Evolutionary conservation across 30 jellyfish, hydroid and myxozoan genomes (phyloP).

Genomic region (Hydractinia symbiolongicarpus): DNA sequence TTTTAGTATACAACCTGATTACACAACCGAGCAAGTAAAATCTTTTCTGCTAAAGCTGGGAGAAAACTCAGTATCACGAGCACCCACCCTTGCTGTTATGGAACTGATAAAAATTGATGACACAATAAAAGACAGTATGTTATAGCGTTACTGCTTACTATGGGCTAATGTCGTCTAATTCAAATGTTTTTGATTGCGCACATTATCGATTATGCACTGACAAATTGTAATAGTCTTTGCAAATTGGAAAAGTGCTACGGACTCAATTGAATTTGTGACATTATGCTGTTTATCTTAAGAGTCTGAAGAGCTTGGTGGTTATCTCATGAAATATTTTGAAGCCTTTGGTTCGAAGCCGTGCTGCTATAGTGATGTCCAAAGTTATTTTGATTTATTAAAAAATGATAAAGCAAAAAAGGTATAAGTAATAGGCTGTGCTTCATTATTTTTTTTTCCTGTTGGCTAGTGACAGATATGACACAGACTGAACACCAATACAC

Average conservation of each 20-base stretch:
- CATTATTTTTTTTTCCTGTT: neutral
- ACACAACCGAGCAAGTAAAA: constrained; percentile 11
- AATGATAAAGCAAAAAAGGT: constrained; percentile 49
- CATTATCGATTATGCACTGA: neutral
- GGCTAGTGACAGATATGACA: too few relatives aligned
- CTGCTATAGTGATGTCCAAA: constrained; percentile 64
- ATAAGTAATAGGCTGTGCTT: neutral
- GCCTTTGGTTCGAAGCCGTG: constrained; percentile 81
- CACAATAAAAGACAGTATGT: constrained; percentile 23
- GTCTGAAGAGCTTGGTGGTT: constrained; percentile 29
- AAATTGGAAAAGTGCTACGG: neutral
- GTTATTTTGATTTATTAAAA: constrained; percentile 39
- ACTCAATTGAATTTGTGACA: constrained; percentile 15
- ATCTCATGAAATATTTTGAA: constrained; percentile 42
- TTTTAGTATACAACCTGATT: constrained; percentile 32
- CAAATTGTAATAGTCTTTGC: neutral
- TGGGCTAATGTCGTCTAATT: too few relatives aligned
- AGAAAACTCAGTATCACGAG: constrained; percentile 31
- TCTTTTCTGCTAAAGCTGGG: constrained; percentile 33
- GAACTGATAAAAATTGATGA: constrained; percentile 36
- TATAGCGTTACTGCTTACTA: neutral
- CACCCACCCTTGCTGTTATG: constrained; percentile 63
- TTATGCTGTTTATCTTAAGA: neutral
- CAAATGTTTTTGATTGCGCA: too few relatives aligned
- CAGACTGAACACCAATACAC: too few relatives aligned